Base-by-base conservation (phyloP, 2,113 vertebrate genomes). In the Trematocara unimaculatum region DNA sequence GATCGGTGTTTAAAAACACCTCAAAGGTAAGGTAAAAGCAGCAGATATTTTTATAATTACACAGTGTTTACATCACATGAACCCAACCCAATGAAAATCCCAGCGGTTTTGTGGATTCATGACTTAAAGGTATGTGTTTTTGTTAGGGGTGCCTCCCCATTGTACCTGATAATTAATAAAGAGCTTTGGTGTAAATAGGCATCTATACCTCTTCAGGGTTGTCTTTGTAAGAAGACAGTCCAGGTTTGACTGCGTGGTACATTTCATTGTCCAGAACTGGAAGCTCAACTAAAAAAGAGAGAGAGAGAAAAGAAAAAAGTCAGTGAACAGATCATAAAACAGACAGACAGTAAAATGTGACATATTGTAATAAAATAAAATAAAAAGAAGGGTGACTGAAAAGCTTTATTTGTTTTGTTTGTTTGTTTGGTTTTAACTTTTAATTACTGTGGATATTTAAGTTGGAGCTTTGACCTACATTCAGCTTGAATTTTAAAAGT, bases 241-340 rank as follows among this genome's bases (percentile, higher is more conserved):
- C 99, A 35, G 99, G 99, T 89, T 99, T 99, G 93, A 99, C 97
- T 80, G 97, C 98, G 5, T 99, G 97, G 95, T 97, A 99, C 90
- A 99, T 96, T 95, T 99, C 99, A 91, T 97, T 97, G 95, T 98
- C 97, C 92, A 99, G 84, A 87, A 98, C 95, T 31, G 97, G 97
- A 91, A 97, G 93, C 92, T 97, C 98, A 95, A 94, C 95, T 96
- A 92, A 88, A 91, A 3, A 15, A 14, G 82, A 91, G 88, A 31
- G 20, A 29, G 31, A 78, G 5, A 12, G 86, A 92, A 90, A 31
- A 92, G 79, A 90, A 45, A 54, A 18, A 85, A 79, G 90, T 26
- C 12, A 64, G 29, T 31, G 47, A 87, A 56, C 45, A 90, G 3
- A 82, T 72, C 35, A 55, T 86, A 56, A 81, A 79, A 10, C 40